Percentiles rank a stretch among this genome's conserved stretches.
phyloP scores from a whole-genome alignment of 2,888 invertebrate species.

The Stenurella melanura region DNA sequence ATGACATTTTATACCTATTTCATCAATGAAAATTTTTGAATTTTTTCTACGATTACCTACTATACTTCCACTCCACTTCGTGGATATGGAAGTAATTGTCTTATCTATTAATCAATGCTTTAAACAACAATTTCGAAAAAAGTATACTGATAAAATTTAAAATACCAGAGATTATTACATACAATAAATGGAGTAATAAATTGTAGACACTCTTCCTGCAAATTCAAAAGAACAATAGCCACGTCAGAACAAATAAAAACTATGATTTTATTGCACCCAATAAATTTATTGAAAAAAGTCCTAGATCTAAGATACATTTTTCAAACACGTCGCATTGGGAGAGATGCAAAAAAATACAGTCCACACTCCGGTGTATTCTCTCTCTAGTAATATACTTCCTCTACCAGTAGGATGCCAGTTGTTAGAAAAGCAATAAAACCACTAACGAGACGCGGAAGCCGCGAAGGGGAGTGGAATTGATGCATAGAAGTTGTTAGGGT shows the following conservation, averaged over 20 bases:
- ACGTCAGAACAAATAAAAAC: background rate
- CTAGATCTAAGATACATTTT: slow-evolving; percentile 5
- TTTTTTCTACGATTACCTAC: too few species aligned
- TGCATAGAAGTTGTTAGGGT: slow-evolving; percentile 2
- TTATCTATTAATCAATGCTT: too few species aligned
- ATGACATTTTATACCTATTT: too few species aligned
- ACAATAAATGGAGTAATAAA: background rate
- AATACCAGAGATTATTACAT: too few species aligned
- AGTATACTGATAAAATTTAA: too few species aligned
- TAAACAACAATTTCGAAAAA: too few species aligned
- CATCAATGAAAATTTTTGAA: too few species aligned
- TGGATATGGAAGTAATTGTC: too few species aligned
- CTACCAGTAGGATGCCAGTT: slow-evolving; percentile 10
- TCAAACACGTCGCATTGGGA: background rate
- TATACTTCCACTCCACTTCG: too few species aligned
- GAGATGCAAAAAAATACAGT: background rate
- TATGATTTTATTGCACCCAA: slow-evolving; percentile 14
- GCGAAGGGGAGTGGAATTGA: slow-evolving; percentile 17
- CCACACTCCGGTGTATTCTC: slow-evolving; percentile 4
- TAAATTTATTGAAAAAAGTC: slow-evolving; percentile 23
- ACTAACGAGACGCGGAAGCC: slow-evolving; percentile 35
- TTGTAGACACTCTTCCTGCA: background rate
- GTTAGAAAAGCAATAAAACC: slow-evolving; percentile 41
- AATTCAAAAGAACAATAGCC: background rate
- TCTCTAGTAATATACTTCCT: slow-evolving; percentile 18